Evolutionary conservation across 2,113 vertebrate genomes (phyloP), one percentile per base, ranked within the genome.

Genomic region (Grammomys dolichurus): DNA sequence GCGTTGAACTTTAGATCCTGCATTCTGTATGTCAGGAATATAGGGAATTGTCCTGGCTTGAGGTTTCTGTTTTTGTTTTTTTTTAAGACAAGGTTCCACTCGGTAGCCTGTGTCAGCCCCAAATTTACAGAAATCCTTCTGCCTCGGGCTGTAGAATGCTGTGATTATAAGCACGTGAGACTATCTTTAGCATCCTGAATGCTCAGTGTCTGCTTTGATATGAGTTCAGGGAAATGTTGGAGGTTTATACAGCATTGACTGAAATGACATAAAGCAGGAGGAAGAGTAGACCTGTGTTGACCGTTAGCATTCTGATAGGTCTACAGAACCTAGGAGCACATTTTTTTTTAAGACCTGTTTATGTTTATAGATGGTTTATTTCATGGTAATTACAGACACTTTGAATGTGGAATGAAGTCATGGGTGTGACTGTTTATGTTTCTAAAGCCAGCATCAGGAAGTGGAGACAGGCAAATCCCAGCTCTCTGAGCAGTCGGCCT

Each of bases 221-320:
- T 19, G 16, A 3, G 1, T 70, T 92, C 24, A 46, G 63, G 54
- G 51, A 93, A n/a, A 5, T 78, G 46, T 67, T 86, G 40, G 19
- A 43, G 81, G 3, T 63, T 60, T 51, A 14, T 81, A 0, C 36
- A 48, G 8, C 65, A 36, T 86, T 60, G 6, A 31, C 40, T 72
- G 81, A 80, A 95, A 67, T 70, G 73, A 12, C 31, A 36, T 58
- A 7, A 67, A 46, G 5, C 36, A 4, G 46, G 40, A 20, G 4
- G 13, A 9, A 7, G 22, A 33, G 28, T 20, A 63, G 20, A 36
- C 60, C 14, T 36, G 6, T 14, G 65, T 63, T 95, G 87, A 78
- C 81, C 33, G 51, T 69, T 81, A 78, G 56, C 89, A 80, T 90
- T 78, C 91, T 87, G 84, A 69, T 73, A 73, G 19, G 86, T 40